These are phyloP conservation scores for Meteorus colon DNA, from an alignment of 2,888 invertebrate genomes.

Conservation along the genomic window DNA sequence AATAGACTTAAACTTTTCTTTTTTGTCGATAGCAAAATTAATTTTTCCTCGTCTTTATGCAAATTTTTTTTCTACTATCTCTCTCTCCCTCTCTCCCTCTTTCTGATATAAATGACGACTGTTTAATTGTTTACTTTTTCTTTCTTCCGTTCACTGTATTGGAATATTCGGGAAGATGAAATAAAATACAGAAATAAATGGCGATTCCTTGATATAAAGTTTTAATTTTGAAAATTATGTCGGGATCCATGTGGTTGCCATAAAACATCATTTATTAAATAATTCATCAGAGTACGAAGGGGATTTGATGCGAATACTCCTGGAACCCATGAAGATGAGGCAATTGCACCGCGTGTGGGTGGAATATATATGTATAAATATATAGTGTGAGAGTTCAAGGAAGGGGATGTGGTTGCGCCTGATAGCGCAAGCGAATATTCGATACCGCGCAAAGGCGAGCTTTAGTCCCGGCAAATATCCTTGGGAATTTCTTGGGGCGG, in stretches of 20 bases:
- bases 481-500: constrained; percentile 26
- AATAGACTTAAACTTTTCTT: constrained; percentile 31
- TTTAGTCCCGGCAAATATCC: constrained; percentile 21
- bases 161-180: background rate
- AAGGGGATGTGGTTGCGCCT: constrained; percentile 10
- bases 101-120: background rate
- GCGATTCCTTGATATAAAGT: background rate
- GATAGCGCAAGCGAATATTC: constrained; percentile 30
- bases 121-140: background rate
- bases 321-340: background rate
- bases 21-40: background rate
- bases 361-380: background rate
- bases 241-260: background rate
- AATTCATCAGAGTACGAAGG: background rate
- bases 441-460: constrained; percentile 22
- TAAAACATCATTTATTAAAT: background rate
- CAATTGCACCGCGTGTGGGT: background rate
- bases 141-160: background rate
- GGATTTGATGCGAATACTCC: background rate
- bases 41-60: background rate
- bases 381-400: background rate
- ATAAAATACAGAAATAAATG: background rate
- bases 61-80: background rate
- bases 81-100: background rate
- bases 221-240: background rate